These are phyloP conservation scores for Lymantria dispar DNA, from an alignment of 2,888 invertebrate species.

Conservation along the genomic window DNA sequence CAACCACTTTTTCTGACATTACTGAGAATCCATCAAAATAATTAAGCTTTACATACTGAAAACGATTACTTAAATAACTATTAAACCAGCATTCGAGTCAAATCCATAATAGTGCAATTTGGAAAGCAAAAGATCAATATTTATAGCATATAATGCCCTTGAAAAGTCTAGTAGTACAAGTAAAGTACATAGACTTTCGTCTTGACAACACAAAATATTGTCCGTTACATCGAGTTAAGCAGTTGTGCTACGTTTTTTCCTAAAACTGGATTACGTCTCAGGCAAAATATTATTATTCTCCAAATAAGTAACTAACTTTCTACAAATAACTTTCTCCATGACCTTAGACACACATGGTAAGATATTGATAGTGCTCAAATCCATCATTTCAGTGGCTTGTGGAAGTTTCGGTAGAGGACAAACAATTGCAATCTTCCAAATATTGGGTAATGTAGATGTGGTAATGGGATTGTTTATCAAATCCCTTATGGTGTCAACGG, in stretches of 20 bases:
- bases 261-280: background rate
- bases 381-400: background rate
- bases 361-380: background rate
- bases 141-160: too few species aligned
- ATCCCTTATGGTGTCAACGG: too few species aligned
- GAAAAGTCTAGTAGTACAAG: too few species aligned
- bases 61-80: too few species aligned
- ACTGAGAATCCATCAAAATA: too few species aligned
- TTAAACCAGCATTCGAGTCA: too few species aligned
- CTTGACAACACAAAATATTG: slow-evolving; percentile 13
- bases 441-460: background rate
- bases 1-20: too few species aligned
- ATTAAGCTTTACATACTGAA: too few species aligned
- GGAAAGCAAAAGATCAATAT: too few species aligned
- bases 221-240: slow-evolving; percentile 15
- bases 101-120: too few species aligned
- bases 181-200: slow-evolving; percentile 11
- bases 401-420: background rate
- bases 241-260: slow-evolving; percentile 14
- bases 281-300: slow-evolving; percentile 9
- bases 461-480: background rate
- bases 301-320: too few species aligned
- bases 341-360: background rate
- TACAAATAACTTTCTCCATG: too few species aligned
- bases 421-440: background rate